phyloP scores from a whole-genome alignment of 2,797 vertebrate species.

The Lepilemur ruficaudatus region DNA sequence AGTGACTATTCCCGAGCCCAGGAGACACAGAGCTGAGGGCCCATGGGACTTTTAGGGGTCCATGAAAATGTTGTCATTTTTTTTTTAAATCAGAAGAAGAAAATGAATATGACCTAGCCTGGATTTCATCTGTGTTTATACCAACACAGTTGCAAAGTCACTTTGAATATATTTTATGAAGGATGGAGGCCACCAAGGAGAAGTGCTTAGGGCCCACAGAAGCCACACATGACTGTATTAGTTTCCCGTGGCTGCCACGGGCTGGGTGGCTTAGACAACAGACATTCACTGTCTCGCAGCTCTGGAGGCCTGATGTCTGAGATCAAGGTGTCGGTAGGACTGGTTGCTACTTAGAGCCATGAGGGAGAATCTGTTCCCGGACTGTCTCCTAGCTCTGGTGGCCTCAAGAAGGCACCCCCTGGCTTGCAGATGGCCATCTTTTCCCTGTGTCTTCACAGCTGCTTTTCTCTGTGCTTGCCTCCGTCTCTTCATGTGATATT shows the following conservation, averaged over 20 bases:
- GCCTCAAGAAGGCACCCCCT: background rate
- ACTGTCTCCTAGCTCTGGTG: background rate
- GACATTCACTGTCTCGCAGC: background rate
- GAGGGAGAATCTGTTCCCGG: background rate
- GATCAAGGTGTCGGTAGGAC: background rate
- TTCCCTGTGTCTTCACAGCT: background rate
- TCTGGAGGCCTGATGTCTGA: background rate
- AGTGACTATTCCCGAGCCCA: background rate
- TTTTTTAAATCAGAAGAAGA: constrained; percentile 6
- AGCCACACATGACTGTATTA: fast-evolving
- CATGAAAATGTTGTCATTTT: background rate
- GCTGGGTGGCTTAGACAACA: background rate
- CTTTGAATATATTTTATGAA: background rate
- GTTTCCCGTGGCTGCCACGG: background rate
- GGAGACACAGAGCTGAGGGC: background rate
- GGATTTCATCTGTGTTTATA: background rate
- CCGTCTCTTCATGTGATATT: background rate
- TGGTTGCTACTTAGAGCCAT: background rate
- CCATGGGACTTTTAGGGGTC: background rate
- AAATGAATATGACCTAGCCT: background rate
- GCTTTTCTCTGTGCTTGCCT: fast-evolving
- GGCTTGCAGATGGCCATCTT: background rate
- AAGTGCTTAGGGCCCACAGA: background rate
- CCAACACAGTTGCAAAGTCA: background rate
- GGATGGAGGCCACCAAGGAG: background rate